These are phyloP conservation scores for Ancistrus triradiatus DNA, from an alignment of 2,113 vertebrate genomes.

Conservation along the genomic window DNA sequence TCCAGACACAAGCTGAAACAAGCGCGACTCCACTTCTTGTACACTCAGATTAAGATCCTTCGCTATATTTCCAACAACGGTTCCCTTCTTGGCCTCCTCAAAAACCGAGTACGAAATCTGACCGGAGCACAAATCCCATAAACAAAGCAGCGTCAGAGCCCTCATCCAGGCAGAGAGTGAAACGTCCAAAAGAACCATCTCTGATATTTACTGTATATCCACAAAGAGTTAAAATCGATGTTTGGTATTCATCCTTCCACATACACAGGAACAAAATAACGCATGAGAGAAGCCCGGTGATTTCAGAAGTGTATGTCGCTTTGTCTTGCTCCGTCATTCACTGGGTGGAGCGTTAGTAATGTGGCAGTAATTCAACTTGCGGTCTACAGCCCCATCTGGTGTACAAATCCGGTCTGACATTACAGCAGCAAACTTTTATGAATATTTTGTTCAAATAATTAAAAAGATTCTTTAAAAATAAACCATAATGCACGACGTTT, in stretches of 20 bases:
- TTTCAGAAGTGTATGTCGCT: no score
- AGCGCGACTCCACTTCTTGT: slow-evolving; percentile 51
- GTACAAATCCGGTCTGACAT: no score
- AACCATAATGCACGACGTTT: no score
- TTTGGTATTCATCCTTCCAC: no score
- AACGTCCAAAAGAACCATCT: background rate
- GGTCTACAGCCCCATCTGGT: slow-evolving; percentile 26
- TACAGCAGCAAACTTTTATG: no score
- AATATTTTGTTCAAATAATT: no score
- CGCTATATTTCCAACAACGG: slow-evolving; percentile 66
- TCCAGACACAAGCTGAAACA: slow-evolving; percentile 54
- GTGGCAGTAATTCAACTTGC: background rate
- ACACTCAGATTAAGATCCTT: slow-evolving; percentile 65
- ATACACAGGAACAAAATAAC: no score
- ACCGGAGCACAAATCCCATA: slow-evolving; percentile 11
- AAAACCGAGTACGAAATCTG: slow-evolving; percentile 61
- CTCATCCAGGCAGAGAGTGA: background rate
- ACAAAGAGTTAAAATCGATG: background rate
- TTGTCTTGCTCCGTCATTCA: no score
- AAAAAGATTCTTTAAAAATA: no score
- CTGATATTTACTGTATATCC: background rate
- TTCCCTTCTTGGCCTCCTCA: slow-evolving; percentile 68
- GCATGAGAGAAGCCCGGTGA: no score
- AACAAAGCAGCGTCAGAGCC: background rate
- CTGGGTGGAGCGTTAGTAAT: background rate